A percentile compares a stretch with the other conserved stretches of the same genome.
Evolutionary conservation across 2,797 vertebrate genomes (phyloP).

Genomic region (Channallabes apus): DNA sequence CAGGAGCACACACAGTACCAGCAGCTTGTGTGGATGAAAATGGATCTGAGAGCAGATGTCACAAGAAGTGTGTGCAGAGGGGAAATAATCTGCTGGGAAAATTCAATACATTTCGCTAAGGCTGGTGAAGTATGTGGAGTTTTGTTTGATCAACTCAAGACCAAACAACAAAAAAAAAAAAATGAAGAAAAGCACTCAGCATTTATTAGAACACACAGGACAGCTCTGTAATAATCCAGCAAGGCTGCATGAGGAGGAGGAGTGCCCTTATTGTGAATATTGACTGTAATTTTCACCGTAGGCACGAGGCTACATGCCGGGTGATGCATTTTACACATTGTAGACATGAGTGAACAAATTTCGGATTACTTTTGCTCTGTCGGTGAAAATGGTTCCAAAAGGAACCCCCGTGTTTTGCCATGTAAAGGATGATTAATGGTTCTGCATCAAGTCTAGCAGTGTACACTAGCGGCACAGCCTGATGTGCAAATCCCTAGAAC

Average conservation of each 20-base stretch:
- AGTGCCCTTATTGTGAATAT: neutral
- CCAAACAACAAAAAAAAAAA: neutral
- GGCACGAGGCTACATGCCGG: neutral
- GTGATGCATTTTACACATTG: neutral
- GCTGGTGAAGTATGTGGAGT: conserved; percentile 8
- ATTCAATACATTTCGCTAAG: conserved; percentile 59
- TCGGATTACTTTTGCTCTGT: neutral
- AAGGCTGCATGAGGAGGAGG: neutral
- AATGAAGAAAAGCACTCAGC: neutral
- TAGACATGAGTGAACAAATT: neutral
- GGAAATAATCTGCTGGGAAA: conserved; percentile 16
- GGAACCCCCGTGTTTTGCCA: neutral
- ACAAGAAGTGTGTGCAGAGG: conserved; percentile 9
- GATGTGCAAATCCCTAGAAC: too few species aligned
- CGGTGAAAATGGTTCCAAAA: neutral
- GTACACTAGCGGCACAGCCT: too few species aligned
- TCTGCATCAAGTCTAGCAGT: too few species aligned
- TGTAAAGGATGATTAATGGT: too few species aligned
- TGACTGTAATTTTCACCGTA: neutral
- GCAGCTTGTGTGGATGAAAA: conserved; percentile 59
- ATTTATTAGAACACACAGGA: neutral
- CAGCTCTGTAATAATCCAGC: neutral
- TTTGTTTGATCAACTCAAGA: conserved; percentile 6
- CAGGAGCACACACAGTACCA: conserved; percentile 52
- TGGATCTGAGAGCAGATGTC: conserved; percentile 44